A percentile compares a stretch with the other conserved stretches of the same genome.
Evolutionary conservation across 1,140 invertebrate genomes (phyloP).

Genomic region (Nasonia giraulti): DNA sequence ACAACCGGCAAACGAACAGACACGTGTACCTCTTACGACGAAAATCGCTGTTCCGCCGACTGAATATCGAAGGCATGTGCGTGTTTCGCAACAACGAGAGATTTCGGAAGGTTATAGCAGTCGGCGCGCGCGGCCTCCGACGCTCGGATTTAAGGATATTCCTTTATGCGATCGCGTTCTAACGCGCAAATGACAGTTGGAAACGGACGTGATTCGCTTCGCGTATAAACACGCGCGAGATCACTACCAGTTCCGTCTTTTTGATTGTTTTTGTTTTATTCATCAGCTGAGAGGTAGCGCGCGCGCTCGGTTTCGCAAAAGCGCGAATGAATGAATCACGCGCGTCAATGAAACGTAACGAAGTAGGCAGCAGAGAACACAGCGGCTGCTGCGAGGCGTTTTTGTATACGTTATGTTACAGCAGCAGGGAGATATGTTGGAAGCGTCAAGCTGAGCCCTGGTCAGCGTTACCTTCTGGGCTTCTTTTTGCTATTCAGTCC

Average conservation of each 20-base stretch:
- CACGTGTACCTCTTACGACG: not conserved
- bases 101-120: no score
- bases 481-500: no score
- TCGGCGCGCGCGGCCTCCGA: no score
- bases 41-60: constrained; percentile 13
- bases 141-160: no score
- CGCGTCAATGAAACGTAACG: constrained; percentile 21
- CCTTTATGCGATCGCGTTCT: no score
- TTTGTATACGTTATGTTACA: not conserved
- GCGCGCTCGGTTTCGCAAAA: no score
- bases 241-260: no score
- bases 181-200: no score
- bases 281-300: not conserved
- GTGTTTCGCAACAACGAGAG: no score
- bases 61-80: no score
- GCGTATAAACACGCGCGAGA: not conserved
- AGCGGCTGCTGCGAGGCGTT: not conserved
- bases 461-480: no score
- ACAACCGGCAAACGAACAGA: no score
- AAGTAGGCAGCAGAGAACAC: not conserved
- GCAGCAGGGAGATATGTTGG: not conserved
- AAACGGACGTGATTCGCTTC: not conserved
- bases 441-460: not conserved
- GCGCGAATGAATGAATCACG: constrained; percentile 47
- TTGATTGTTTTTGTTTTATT: not conserved